Evolutionary conservation across 2,888 invertebrate genomes (phyloP).

Genomic region (Synergus itoensis): DNA sequence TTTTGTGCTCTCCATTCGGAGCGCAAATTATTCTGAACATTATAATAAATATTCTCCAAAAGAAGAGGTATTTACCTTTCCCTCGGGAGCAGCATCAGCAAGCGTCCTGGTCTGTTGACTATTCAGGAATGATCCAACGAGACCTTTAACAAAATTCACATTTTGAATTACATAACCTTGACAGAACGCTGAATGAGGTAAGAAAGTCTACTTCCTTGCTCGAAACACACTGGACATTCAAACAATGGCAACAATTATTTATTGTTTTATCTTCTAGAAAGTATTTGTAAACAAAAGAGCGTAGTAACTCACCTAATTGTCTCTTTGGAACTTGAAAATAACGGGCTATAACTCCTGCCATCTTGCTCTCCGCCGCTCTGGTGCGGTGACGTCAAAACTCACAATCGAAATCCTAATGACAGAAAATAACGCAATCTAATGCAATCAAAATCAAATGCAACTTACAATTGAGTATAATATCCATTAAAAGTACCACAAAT

Average conservation of each 20-base stretch:
- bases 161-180: slow-evolving; percentile 51
- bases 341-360: slow-evolving; percentile 87
- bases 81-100: slow-evolving; percentile 72
- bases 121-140: slow-evolving; percentile 67
- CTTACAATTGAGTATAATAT: slow-evolving; percentile 1
- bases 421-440: not conserved
- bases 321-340: slow-evolving; percentile 81
- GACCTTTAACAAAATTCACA: slow-evolving; percentile 65
- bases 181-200: not conserved
- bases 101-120: slow-evolving; percentile 69
- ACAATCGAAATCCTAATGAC: not conserved
- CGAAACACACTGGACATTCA: not conserved
- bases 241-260: not conserved
- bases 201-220: not conserved
- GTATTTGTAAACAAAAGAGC: slow-evolving; percentile 34
- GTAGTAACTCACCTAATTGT: slow-evolving; percentile 82
- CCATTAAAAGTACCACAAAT: not conserved
- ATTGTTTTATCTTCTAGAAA: not conserved
- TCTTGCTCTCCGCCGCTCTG: slow-evolving; percentile 78
- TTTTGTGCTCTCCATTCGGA: slow-evolving; percentile 20
- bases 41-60: not conserved
- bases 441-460: slow-evolving; percentile 6
- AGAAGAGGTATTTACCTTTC: slow-evolving; percentile 66
- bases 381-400: slow-evolving; percentile 22
- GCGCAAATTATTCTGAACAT: not conserved